Evolutionary conservation across 2,113 vertebrate genomes (phyloP), one percentile per base, ranked within the genome.

Genomic region (Patagioenas fasciata): DNA sequence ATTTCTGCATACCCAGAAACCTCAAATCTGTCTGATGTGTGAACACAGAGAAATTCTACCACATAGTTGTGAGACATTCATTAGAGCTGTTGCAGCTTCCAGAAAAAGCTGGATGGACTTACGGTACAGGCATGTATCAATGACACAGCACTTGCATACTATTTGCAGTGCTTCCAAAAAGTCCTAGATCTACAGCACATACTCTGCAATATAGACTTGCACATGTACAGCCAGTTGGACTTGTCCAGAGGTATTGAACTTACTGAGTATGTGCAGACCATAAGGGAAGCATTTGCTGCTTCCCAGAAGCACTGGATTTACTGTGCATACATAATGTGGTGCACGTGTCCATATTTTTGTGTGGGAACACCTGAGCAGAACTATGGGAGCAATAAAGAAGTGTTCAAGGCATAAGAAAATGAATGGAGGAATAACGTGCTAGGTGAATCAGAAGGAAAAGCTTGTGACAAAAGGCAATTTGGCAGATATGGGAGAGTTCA

Each of bases 141-240:
- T 94, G 91, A 84, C 84, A 80, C 80, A 95, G 91, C 94, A 92
- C 47, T 93, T 89, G 60, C 44, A 61, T 56, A 64, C 17, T 72
- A 42, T 81, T 74, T 74, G 32, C 83, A 78, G 23, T 11, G 8
- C 48, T 95, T 95, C 86, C 91, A 84, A 84, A 69, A 93, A 93
- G 10, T 1, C 1, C 56, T 70, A 72, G 57, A 58, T 71, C 60
- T 88, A 62, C 64, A 91, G 29, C 42, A 67, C 42, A 44, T 69
- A 15, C 40, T 95, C 88, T 84, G 77, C 61, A 93, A 64, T 81
- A 84, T 17, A 84, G 73, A 81, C 89, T 93, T 95, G 69, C 29
- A 78, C 34, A 31, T 71, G 24, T 56, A 71, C 51, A 86, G 72
- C 64, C 85, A 67, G 51, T 86, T 91, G 88, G 75, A 80, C 67